These are phyloP conservation scores for Mystacornis crossleyi DNA, from an alignment of 2,113 vertebrate species.

Conservation along the genomic window DNA sequence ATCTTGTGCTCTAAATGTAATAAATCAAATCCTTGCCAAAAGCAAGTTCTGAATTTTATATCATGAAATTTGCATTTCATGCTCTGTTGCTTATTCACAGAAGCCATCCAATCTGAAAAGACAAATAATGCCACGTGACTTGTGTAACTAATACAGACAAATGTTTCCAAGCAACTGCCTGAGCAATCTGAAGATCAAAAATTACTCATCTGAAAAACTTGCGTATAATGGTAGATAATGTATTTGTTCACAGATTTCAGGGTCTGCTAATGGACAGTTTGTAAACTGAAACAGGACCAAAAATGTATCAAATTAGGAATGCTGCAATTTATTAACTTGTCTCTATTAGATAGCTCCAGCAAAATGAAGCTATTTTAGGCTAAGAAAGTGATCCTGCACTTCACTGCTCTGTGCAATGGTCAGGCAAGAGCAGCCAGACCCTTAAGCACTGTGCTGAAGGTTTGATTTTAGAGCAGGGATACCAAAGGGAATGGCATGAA, in stretches of 20 bases:
- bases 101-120: slow-evolving; percentile 36
- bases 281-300: slow-evolving; percentile 1
- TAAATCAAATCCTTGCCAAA: slow-evolving; percentile 58
- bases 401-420: not conserved
- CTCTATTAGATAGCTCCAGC: not conserved
- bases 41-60: slow-evolving; percentile 56
- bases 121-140: slow-evolving; percentile 37
- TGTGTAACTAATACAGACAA: slow-evolving; percentile 61
- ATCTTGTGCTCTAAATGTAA: slow-evolving; percentile 62
- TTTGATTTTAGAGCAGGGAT: not conserved
- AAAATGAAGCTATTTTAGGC: not conserved
- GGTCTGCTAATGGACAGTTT: slow-evolving; percentile 46
- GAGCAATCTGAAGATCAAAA: slow-evolving; percentile 59
- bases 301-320: slow-evolving; percentile 7
- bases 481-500: not conserved
- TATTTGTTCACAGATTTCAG: slow-evolving; percentile 55
- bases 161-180: slow-evolving; percentile 63
- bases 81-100: slow-evolving; percentile 36
- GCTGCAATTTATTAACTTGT: slow-evolving; percentile 6
- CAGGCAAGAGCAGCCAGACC: not conserved
- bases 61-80: slow-evolving; percentile 67
- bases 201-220: slow-evolving; percentile 67
- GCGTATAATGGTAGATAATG: slow-evolving; percentile 20
- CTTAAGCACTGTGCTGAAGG: not conserved
- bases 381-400: not conserved